A percentile compares a stretch with the other conserved stretches of the same genome.
Evolutionary conservation across 2,113 vertebrate genomes (phyloP).

Genomic region (Boleophthalmus pectinirostris): DNA sequence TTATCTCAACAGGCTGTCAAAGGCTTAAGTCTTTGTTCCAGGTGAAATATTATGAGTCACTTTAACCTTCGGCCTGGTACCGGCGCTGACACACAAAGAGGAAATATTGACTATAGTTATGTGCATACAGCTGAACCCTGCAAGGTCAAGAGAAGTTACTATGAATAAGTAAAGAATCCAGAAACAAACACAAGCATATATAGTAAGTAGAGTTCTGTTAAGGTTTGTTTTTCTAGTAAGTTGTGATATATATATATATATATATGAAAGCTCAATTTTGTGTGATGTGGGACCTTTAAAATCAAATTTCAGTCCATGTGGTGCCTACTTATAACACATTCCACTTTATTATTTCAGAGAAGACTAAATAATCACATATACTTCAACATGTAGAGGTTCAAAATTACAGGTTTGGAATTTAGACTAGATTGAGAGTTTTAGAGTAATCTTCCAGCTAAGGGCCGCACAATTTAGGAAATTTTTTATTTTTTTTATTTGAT

Average conservation of each 20-base stretch:
- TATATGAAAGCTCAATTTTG: no score
- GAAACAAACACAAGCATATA: not conserved
- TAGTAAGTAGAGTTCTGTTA: not conserved
- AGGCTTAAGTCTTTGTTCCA: not conserved
- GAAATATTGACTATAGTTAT: conserved; percentile 35
- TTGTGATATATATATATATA: no score
- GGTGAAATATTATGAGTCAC: conserved; percentile 1
- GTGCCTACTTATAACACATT: not conserved
- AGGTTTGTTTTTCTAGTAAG: not conserved
- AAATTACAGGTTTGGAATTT: not conserved
- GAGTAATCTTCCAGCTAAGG: no score
- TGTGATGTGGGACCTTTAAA: not conserved
- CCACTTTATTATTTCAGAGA: not conserved
- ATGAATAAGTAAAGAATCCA: not conserved
- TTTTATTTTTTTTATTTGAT: no score
- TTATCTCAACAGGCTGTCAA: not conserved
- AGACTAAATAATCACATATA: not conserved
- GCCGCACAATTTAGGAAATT: no score
- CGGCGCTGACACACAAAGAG: not conserved
- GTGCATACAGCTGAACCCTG: not conserved
- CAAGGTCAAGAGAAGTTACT: not conserved
- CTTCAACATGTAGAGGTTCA: no score
- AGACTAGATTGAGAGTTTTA: not conserved
- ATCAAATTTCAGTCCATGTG: no score
- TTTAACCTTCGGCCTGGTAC: conserved; percentile 19